Evolutionary conservation across 1,140 invertebrate genomes (phyloP), one percentile per base, ranked within the genome.

Genomic region (Zaprionus davidi): DNA sequence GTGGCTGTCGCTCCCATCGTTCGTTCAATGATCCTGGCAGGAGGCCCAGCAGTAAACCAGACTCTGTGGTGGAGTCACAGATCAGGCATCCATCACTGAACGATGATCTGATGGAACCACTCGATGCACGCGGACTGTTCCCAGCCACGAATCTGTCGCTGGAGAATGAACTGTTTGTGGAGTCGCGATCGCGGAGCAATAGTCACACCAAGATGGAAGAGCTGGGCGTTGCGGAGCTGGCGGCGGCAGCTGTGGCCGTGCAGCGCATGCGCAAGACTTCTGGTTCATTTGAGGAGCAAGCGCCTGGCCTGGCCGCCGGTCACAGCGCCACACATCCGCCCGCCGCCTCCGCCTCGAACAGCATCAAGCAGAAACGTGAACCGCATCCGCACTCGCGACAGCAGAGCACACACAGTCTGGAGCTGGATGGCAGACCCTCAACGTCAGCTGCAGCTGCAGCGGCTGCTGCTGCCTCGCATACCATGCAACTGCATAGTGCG

Each of bases 161-260:
- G 53, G 92, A 93, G 65, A 88, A 92, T 38, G 91, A 93, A 17
- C 82, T 92, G 15, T 92, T 92, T 41, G 78, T 92, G 46, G 90
- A 92, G 63, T 85, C 91, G 17, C 78, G 91, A 1, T 93, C 92
- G 17, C 87, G 92, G 38, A 93, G 92, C 74, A 93, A 92, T 17
- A 93, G 92, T 17, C 91, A 92, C 55, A 92, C 88, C 17, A 92
- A 92, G 41, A 92, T 92, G 79, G 90, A 92, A 31, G 87, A 92
- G 67, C 82, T 87, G n/a, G 86, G 85, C 64, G 62, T 92, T 38
- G 83, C 88, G 36, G 79, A 88, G 70, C 72, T 86, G 28, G 80
- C 81, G 1, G 72, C 81, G n/a, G 77, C 79, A 15, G 82, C 85
- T 28, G 78, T 90, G 56, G 81, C 85, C 17, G 82, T 87, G 69